Evolutionary conservation across 35 echinoderm and acorn worm species (phyloP).

Genomic region (Eucidaris tribuloides): DNA sequence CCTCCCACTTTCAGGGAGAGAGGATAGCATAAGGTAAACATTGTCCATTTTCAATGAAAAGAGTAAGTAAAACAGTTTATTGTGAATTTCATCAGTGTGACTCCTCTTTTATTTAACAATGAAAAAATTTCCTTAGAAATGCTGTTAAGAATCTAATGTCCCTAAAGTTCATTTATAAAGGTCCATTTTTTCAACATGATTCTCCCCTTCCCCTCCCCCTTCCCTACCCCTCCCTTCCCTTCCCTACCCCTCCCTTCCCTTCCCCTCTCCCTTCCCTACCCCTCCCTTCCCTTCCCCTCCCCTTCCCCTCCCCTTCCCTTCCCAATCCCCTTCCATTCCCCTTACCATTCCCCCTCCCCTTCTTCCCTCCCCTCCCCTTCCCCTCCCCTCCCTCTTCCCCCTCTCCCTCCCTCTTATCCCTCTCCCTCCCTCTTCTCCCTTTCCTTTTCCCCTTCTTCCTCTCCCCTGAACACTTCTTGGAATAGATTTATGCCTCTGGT

Average conservation of each 20-base stretch:
- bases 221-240: neutral
- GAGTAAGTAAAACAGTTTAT: no score
- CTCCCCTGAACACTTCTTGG: no score
- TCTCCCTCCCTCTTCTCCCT: neutral
- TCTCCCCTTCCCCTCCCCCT: neutral
- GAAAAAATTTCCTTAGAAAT: neutral
- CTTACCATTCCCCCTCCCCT: neutral
- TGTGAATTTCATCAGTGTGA: no score
- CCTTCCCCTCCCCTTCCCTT: neutral
- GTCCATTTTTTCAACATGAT: neutral
- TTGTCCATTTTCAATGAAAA: no score
- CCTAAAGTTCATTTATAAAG: neutral
- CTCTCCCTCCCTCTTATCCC: neutral
- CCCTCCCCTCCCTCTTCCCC: neutral
- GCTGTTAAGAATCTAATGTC: neutral
- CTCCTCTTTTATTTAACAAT: neutral
- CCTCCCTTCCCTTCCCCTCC: neutral
- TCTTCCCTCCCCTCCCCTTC: neutral
- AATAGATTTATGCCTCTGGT: no score
- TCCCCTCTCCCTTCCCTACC: neutral
- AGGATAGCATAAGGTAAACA: no score
- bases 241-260: neutral
- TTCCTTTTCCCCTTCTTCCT: no score
- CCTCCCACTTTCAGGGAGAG: no score
- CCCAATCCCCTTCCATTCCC: neutral